phyloP scores from a whole-genome alignment of 1,140 invertebrate genomes.

The Watersipora subatra region DNA sequence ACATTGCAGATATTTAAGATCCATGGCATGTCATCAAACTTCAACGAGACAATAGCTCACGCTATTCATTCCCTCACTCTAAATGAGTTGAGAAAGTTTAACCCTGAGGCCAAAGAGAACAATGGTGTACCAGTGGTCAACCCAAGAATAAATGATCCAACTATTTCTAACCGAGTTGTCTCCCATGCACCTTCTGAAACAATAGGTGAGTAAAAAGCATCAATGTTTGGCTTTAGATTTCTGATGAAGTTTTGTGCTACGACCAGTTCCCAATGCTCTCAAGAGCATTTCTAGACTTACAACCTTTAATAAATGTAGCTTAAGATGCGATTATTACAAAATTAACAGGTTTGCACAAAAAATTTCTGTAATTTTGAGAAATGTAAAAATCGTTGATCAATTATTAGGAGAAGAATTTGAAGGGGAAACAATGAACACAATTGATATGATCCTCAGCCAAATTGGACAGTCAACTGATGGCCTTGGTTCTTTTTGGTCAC shows the following conservation, averaged over 20 bases:
- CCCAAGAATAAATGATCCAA: conserved; percentile 14
- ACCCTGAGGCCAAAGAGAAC: conserved; percentile 13
- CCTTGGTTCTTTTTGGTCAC: conserved; percentile 21
- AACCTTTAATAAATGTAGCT: too few relatives aligned
- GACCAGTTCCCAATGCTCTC: too few relatives aligned
- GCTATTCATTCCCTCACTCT: conserved; percentile 26
- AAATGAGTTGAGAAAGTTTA: conserved; percentile 19
- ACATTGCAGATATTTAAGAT: background rate
- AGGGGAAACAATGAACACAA: conserved; percentile 19
- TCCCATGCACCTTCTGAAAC: conserved; percentile 17
- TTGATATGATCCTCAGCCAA: conserved; percentile 20
- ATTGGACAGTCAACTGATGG: conserved; percentile 21
- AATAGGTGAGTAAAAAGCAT: conserved; percentile 2
- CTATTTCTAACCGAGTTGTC: conserved; percentile 13
- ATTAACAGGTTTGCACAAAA: too few relatives aligned
- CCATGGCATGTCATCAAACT: conserved; percentile 14
- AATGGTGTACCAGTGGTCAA: conserved; percentile 25
- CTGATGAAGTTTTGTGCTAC: too few relatives aligned
- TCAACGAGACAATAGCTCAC: conserved; percentile 27
- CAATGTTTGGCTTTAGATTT: too few relatives aligned
- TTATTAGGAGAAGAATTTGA: conserved; percentile 13
- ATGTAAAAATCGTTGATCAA: too few relatives aligned
- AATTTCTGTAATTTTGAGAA: too few relatives aligned
- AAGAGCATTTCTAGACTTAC: too few relatives aligned
- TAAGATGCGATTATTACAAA: too few relatives aligned